Conservation (phyloP, 2,113 vertebrate species). For the Puffinus mauretanicus region DNA sequence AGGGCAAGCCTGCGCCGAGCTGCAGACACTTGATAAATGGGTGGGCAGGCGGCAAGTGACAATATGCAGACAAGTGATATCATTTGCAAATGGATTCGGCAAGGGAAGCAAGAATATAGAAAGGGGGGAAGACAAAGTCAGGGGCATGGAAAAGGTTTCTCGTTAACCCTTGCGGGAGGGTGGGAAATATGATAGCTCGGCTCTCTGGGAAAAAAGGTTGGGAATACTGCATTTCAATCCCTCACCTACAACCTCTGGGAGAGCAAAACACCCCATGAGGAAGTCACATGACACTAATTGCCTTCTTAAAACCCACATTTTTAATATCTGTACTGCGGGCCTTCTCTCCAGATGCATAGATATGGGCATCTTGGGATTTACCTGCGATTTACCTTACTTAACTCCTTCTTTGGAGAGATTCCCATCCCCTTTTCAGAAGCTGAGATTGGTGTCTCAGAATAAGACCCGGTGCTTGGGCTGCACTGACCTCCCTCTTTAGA, state of each 20-base stretch:
- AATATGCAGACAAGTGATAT: slow-evolving; percentile 92
- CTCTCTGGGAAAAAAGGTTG: not conserved
- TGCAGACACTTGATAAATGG: slow-evolving; percentile 89
- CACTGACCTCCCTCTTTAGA: not conserved
- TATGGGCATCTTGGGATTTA: not conserved
- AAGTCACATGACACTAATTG: not conserved
- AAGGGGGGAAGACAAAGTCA: slow-evolving; percentile 21
- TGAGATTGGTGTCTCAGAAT: not conserved
- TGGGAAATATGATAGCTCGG: not conserved
- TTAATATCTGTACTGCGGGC: not conserved
- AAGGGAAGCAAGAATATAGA: slow-evolving; percentile 47
- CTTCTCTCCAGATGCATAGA: not conserved
- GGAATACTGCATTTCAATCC: not conserved
- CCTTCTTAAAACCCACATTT: not conserved
- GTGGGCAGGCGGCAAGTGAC: slow-evolving; percentile 82
- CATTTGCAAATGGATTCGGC: slow-evolving; percentile 87
- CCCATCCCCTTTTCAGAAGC: not conserved
- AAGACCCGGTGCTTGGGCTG: accelerated
- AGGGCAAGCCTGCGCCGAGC: slow-evolving; percentile 67
- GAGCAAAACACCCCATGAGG: accelerated
- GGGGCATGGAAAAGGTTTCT: slow-evolving; percentile 48
- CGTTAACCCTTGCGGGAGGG: slow-evolving; percentile 40
- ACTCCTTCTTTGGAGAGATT: not conserved
- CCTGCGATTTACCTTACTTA: not conserved
- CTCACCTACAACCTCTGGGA: not conserved